These are phyloP conservation scores for Epicampocera succincta DNA, from an alignment of 2,888 invertebrate species.

Conservation along the genomic window DNA sequence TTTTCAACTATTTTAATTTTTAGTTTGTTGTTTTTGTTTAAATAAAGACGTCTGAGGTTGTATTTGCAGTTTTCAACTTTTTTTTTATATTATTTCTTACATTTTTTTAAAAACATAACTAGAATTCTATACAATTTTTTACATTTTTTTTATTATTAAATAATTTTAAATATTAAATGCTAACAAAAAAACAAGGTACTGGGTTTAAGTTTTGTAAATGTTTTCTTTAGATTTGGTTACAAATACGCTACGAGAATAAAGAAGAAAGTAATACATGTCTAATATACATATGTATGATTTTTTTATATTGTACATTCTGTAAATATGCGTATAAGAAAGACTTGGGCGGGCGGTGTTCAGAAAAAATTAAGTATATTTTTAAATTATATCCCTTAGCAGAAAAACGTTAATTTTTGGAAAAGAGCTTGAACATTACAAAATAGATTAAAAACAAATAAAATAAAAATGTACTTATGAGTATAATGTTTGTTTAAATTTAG, in stretches of 20 bases:
- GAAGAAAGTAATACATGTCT: conserved; percentile 63
- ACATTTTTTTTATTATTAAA: conserved; percentile 56
- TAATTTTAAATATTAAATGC: conserved; percentile 70
- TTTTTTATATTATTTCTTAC: conserved; percentile 37
- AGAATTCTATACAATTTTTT: conserved; percentile 40
- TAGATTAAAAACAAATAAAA: background rate
- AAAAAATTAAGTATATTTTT: conserved; percentile 13
- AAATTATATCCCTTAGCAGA: conserved; percentile 18
- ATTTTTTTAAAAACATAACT: conserved; percentile 46
- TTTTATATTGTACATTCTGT: conserved; percentile 16
- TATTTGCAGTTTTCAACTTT: conserved; percentile 62
- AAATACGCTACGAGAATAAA: conserved; percentile 63
- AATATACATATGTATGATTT: conserved; percentile 52
- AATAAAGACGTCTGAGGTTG: conserved; percentile 43
- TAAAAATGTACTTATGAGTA: conserved; percentile 14
- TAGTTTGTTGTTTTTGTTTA: conserved; percentile 8
- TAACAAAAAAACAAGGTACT: conserved; percentile 79
- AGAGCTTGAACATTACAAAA: conserved; percentile 5
- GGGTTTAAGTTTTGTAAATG: conserved; percentile 78
- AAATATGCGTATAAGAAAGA: conserved; percentile 42
- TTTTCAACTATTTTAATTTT: conserved; percentile 30
- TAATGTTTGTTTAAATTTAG: background rate
- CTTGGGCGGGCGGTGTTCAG: conserved; percentile 25
- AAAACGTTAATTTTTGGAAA: conserved; percentile 11
- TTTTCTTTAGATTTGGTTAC: conserved; percentile 68